A percentile compares a stretch with the other conserved stretches of the same genome.
Conservation (phyloP, 1,140 invertebrate species). For the Drosophila setifemur region DNA sequence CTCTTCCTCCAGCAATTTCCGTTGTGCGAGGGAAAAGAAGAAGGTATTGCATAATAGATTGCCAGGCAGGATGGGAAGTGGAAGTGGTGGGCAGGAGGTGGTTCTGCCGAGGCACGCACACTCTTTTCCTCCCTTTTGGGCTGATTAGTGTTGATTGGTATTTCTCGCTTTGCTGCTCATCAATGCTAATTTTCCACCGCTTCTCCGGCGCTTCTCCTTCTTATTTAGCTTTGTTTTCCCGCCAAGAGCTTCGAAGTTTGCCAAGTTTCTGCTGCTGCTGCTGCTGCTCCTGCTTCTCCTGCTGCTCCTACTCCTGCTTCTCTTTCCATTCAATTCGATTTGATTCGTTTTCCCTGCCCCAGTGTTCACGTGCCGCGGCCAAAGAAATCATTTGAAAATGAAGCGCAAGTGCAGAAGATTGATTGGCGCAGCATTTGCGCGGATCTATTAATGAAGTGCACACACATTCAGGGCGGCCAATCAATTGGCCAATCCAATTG, state of each 20-base stretch:
- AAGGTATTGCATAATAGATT: constrained; percentile 68
- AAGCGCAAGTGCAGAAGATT: constrained; percentile 75
- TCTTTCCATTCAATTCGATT: too few species aligned
- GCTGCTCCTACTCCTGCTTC: too few species aligned
- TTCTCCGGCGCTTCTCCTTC: constrained; percentile 6
- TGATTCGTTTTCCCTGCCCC: too few species aligned
- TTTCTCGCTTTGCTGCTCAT: constrained; percentile 80
- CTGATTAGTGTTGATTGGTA: constrained; percentile 82
- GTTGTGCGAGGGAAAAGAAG: constrained; percentile 33
- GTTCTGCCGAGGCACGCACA: constrained; percentile 36
- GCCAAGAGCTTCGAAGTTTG: constrained; percentile 47
- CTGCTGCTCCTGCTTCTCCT: too few species aligned
- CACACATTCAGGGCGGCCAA: constrained; percentile 36
- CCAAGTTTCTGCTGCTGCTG: constrained; percentile 27
- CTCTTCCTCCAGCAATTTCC: constrained; percentile 76
- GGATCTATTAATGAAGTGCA: constrained; percentile 68
- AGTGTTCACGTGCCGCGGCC: constrained; percentile 18
- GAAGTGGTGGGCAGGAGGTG: neutral
- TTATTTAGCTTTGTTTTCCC: constrained; percentile 11
- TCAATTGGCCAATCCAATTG: constrained; percentile 42
- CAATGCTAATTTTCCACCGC: constrained; percentile 75
- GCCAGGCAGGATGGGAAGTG: constrained; percentile 21
- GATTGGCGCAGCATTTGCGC: constrained; percentile 68
- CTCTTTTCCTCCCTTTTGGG: constrained; percentile 44
- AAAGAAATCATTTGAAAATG: constrained; percentile 51